Evolutionary conservation across 92 coral and sea anemone species (phyloP).

Genomic region (Palythoa caribaeorum): DNA sequence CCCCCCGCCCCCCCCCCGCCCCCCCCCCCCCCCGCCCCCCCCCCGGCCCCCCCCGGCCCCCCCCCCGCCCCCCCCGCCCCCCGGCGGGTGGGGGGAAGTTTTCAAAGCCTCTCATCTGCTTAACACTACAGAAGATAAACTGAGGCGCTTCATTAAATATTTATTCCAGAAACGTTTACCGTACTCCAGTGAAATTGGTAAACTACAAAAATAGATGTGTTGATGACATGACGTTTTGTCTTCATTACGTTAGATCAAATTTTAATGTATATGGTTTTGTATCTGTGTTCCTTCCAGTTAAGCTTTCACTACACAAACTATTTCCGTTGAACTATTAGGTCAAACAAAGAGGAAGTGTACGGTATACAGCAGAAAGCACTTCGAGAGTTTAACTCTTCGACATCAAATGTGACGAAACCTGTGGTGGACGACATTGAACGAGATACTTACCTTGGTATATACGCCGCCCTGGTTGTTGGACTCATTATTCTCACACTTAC

Average conservation of each 20-base stretch:
- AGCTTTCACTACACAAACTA: neutral
- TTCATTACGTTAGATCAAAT: neutral
- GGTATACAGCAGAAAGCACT: conserved; percentile 26
- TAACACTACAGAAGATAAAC: too few relatives aligned
- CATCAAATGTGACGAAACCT: conserved; percentile 45
- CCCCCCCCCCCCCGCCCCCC: too few relatives aligned
- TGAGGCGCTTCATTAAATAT: too few relatives aligned
- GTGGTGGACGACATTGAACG: conserved; percentile 53
- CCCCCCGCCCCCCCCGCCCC: too few relatives aligned
- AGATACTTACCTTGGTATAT: conserved; percentile 56
- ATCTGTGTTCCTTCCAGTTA: neutral
- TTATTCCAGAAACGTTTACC: too few relatives aligned
- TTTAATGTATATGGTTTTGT: neutral
- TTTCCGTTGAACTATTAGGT: conserved; percentile 35
- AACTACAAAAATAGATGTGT: too few relatives aligned
- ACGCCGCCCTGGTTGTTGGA: conserved; percentile 62
- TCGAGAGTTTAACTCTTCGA: conserved; percentile 1
- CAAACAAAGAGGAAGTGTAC: conserved; percentile 64
- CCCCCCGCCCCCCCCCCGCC: too few relatives aligned
- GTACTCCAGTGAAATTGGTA: too few relatives aligned
- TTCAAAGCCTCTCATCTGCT: too few relatives aligned
- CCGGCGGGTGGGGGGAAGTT: too few relatives aligned
- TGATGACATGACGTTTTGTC: too few relatives aligned
- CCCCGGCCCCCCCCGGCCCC: too few relatives aligned
- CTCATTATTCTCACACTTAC: conserved; percentile 49